phyloP scores from a whole-genome alignment of 2,888 invertebrate genomes.

The Electrophaes corylata region DNA sequence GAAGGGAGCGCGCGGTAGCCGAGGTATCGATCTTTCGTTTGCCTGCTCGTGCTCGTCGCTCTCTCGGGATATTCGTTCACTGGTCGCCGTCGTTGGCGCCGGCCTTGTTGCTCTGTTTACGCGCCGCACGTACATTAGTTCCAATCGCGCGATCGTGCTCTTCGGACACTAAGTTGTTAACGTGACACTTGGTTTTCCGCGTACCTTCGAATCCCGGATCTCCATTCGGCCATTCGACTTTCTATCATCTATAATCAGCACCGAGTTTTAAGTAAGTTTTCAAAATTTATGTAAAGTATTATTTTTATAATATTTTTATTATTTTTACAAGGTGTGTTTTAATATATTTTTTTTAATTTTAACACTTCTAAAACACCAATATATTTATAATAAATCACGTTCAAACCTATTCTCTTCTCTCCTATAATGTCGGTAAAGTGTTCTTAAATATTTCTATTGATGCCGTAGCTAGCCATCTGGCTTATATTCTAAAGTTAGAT shows the following conservation, averaged over 20 bases:
- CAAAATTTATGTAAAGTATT: slow-evolving; percentile 8
- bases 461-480: slow-evolving; percentile 80
- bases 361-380: no score
- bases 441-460: slow-evolving; percentile 73
- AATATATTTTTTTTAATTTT: no score
- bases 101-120: slow-evolving; percentile 79
- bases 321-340: slow-evolving; percentile 16
- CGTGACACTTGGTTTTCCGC: slow-evolving; percentile 61
- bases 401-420: background rate
- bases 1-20: slow-evolving; percentile 71
- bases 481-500: slow-evolving; percentile 83
- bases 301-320: slow-evolving; percentile 20
- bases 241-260: slow-evolving; percentile 54
- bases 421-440: slow-evolving; percentile 51
- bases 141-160: slow-evolving; percentile 74
- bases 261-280: slow-evolving; percentile 52
- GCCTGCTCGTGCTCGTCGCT: slow-evolving; percentile 73
- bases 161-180: slow-evolving; percentile 69
- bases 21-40: slow-evolving; percentile 78
- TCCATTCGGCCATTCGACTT: slow-evolving; percentile 42
- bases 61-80: slow-evolving; percentile 78
- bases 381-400: background rate
- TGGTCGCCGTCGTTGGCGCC: slow-evolving; percentile 81
- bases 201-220: slow-evolving; percentile 48
- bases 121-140: slow-evolving; percentile 66